Base-by-base conservation (phyloP, 1,140 invertebrate genomes). In the Anastrepha ludens region DNA sequence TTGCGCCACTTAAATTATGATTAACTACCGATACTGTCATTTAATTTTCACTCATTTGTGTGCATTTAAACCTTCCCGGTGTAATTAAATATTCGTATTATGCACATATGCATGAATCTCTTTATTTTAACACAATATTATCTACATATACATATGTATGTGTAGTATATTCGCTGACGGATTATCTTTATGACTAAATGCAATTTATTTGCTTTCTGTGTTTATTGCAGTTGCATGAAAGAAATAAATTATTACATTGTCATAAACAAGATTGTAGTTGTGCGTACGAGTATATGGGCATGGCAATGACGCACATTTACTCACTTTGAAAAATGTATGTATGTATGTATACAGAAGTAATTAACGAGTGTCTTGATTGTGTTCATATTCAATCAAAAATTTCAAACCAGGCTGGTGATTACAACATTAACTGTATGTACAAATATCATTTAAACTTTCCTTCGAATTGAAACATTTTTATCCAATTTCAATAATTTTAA, bases 11-110 rank as follows among this genome's bases (percentile, higher is more conserved):
- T 67, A 67, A 67, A 67, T 67, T 67, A 67, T 81, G n/a, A 81
- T 50, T 50, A 81, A 81, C 74, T 81, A 67, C 20, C 9, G 47
- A 55, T 81, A 81, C n/a, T 17, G 17, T 55, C 13, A 55, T 55
- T 50, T 29, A 81, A 55, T 55, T 50, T 29, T 81, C 47, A 81
- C 50, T 81, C 47, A 13, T 55, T 55, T 81, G n/a, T 81, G 17
- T 81, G 44, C 20, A 55, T 55, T 81, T 81, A 81, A 81, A 81
- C n/a, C n/a, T 11, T 50, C 39, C 55, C 74, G 74, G 41, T 81
- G 74, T 81, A 55, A 81, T 81, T 81, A 81, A 20, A 17, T 81
- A 50, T 58, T 55, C 17, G 7, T 20, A 13, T 74, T 81, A 81
- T 55, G 2, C 17, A 58, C 44, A 81, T 9, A 62, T 62, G 60